These are phyloP conservation scores for Rhynchotus rufescens DNA, from an alignment of 2,797 vertebrate species.

Conservation along the genomic window DNA sequence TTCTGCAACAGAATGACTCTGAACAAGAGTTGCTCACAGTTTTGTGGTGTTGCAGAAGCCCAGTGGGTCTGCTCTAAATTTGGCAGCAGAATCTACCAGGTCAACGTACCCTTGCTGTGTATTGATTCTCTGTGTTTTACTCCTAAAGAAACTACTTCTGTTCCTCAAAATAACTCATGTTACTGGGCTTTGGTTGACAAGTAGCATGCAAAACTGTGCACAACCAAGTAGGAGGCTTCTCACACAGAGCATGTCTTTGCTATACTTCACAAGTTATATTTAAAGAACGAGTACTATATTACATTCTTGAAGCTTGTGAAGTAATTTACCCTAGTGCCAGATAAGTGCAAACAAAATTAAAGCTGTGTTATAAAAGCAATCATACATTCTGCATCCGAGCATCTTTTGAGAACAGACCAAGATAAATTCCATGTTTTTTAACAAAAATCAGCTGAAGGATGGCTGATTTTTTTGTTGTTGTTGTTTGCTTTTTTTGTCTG, in stretches of 20 bases:
- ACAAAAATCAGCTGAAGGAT: background rate
- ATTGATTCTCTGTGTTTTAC: background rate
- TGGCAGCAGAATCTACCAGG: background rate
- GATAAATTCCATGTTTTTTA: background rate
- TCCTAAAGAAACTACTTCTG: background rate
- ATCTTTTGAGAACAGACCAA: background rate
- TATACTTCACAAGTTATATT: background rate
- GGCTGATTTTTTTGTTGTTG: background rate
- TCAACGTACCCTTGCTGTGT: background rate
- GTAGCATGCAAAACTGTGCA: background rate
- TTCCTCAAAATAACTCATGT: background rate
- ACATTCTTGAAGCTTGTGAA: background rate
- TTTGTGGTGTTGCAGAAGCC: background rate
- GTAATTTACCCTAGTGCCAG: background rate
- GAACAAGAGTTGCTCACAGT: background rate
- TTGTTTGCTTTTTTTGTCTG: background rate
- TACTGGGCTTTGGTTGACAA: background rate
- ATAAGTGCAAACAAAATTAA: background rate
- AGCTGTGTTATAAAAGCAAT: background rate
- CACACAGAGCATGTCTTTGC: background rate
- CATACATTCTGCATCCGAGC: background rate
- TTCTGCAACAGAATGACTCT: background rate
- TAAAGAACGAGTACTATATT: background rate
- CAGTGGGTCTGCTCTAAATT: slow-evolving; percentile 4
- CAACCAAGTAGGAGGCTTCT: background rate